phyloP scores from a whole-genome alignment of 2,888 invertebrate species.

The Notodonta ziczac region DNA sequence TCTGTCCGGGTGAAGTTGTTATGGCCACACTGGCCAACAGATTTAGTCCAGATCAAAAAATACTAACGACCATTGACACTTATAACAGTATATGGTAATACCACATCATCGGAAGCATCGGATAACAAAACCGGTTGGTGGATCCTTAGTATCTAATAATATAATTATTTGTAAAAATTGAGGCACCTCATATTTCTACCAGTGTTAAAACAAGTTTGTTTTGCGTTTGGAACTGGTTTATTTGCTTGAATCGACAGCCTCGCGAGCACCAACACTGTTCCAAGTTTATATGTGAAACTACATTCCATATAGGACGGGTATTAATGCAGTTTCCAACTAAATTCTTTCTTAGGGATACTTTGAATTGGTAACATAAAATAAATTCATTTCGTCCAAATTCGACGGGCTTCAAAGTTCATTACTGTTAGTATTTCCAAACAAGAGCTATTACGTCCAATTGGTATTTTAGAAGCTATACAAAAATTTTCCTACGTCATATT shows the following conservation, averaged over 20 bases:
- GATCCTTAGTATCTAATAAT: not conserved
- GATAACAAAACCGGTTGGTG: not conserved
- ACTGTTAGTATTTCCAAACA: not conserved
- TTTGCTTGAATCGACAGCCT: conserved; percentile 9
- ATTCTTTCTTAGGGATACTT: too few relatives aligned
- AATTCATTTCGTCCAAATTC: not conserved
- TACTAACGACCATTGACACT: not conserved
- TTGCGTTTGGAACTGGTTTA: conserved; percentile 18
- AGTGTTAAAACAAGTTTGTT: conserved; percentile 17
- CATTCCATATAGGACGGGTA: too few relatives aligned
- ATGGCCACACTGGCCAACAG: too few relatives aligned
- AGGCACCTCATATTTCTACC: conserved; percentile 7
- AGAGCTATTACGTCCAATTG: not conserved
- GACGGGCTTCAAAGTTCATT: not conserved
- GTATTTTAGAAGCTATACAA: not conserved
- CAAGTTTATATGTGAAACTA: too few relatives aligned
- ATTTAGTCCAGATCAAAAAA: too few relatives aligned
- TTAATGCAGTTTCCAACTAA: too few relatives aligned
- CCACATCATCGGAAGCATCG: not conserved
- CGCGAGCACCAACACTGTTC: too few relatives aligned
- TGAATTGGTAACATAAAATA: not conserved
- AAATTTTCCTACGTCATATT: not conserved
- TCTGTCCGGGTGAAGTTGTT: too few relatives aligned
- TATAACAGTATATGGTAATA: not conserved
- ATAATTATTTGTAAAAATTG: not conserved